phyloP scores from a whole-genome alignment of 1,140 invertebrate genomes.

The Laupala kohalensis region DNA sequence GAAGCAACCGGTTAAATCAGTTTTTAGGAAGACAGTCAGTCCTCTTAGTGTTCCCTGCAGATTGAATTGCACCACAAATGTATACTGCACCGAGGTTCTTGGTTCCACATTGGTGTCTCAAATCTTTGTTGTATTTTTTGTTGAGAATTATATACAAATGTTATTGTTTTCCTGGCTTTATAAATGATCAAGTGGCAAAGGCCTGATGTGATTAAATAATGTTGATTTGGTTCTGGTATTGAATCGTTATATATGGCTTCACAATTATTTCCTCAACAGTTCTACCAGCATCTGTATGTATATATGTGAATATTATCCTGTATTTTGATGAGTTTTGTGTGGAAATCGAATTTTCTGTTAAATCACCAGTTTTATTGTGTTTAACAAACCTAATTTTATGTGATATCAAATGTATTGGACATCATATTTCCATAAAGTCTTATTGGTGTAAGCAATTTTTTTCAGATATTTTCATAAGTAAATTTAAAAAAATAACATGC shows the following conservation, averaged over 20 bases:
- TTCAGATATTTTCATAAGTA: not conserved
- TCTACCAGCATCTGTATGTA: not conserved
- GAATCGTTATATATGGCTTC: not conserved
- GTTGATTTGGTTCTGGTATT: not conserved
- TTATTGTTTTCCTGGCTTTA: not conserved
- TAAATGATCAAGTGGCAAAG: not conserved
- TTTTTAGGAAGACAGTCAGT: not conserved
- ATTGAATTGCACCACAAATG: not conserved
- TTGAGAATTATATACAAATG: not conserved
- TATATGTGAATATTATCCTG: not conserved
- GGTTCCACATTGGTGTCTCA: not conserved
- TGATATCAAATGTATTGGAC: not conserved
- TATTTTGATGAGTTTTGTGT: not conserved
- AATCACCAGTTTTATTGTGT: not conserved
- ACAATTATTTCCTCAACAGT: not conserved
- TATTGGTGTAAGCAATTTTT: not conserved
- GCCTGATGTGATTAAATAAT: not conserved
- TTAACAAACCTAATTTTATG: not conserved
- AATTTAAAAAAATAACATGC: too few relatives aligned
- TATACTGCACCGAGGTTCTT: not conserved
- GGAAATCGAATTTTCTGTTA: not conserved
- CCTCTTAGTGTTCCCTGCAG: not conserved
- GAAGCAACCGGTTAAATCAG: not conserved
- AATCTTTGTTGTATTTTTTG: not conserved
- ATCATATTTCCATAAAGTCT: not conserved